phyloP scores from a whole-genome alignment of 2,888 invertebrate species.

The Saturnia japonica region DNA sequence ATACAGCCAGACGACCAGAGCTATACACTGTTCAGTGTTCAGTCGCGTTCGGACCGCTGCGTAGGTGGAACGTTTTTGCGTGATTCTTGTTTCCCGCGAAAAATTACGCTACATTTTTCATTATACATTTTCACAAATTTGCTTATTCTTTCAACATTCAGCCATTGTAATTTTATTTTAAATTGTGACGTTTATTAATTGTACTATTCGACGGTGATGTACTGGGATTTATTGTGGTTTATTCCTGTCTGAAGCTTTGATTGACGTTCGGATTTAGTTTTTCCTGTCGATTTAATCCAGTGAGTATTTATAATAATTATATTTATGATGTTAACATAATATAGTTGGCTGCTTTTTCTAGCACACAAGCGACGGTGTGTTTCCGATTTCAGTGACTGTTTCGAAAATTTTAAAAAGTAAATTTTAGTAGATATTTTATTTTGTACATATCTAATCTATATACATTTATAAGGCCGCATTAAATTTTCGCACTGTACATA shows the following conservation, averaged over 20 bases:
- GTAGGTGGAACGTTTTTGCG: slow-evolving; percentile 58
- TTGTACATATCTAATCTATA: not conserved
- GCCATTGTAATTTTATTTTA: slow-evolving; percentile 44
- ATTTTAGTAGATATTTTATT: not conserved
- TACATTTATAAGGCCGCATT: not conserved
- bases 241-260: slow-evolving; percentile 16
- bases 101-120: slow-evolving; percentile 57
- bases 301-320: slow-evolving; percentile 20
- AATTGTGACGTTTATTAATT: slow-evolving; percentile 58
- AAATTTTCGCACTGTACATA: not conserved
- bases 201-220: slow-evolving; percentile 28
- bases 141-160: slow-evolving; percentile 19
- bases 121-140: slow-evolving; percentile 28
- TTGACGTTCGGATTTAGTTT: slow-evolving; percentile 29
- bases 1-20: slow-evolving; percentile 38
- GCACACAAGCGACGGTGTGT: not conserved
- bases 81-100: slow-evolving; percentile 69
- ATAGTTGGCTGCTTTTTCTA: not conserved
- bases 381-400: not conserved
- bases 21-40: slow-evolving; percentile 40
- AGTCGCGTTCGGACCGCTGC: slow-evolving; percentile 63
- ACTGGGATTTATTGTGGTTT: slow-evolving; percentile 31
- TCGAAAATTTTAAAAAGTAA: not conserved
- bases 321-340: not conserved
- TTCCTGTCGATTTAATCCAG: slow-evolving; percentile 21